Evolutionary conservation across 92 coral and sea anemone genomes (phyloP).

Genomic region (Bergia sp.): DNA sequence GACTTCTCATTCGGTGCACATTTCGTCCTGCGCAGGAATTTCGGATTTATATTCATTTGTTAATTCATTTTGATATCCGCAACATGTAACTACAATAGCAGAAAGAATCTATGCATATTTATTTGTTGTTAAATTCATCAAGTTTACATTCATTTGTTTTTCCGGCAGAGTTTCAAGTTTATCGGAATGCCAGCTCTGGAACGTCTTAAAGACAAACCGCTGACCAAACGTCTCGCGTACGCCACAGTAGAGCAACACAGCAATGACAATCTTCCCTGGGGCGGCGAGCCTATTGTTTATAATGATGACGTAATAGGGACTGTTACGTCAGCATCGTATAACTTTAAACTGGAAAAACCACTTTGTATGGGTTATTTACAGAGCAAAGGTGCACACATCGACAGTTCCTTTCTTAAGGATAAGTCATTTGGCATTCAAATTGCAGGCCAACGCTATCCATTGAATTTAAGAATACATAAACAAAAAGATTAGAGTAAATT

Average conservation of each 20-base stretch:
- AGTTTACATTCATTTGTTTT: not conserved
- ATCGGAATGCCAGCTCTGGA: slow-evolving; percentile 33
- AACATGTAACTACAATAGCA: too few species aligned
- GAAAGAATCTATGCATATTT: too few species aligned
- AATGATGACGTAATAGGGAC: slow-evolving; percentile 71
- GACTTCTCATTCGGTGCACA: too few species aligned
- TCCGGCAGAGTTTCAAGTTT: slow-evolving; percentile 24
- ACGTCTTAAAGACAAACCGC: slow-evolving; percentile 13
- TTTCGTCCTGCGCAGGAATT: too few species aligned
- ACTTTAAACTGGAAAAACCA: slow-evolving; percentile 66
- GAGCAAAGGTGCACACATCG: not conserved
- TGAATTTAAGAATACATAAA: not conserved
- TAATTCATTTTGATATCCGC: too few species aligned
- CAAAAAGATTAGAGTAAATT: not conserved
- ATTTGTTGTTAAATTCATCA: not conserved
- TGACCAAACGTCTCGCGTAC: slow-evolving; percentile 63
- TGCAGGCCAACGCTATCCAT: slow-evolving; percentile 30
- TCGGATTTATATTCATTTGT: too few species aligned
- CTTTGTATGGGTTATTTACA: slow-evolving; percentile 63
- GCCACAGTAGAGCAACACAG: slow-evolving; percentile 68
- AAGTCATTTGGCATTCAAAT: not conserved
- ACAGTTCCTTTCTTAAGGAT: not conserved
- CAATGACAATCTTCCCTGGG: slow-evolving; percentile 83
- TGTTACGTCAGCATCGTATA: slow-evolving; percentile 73
- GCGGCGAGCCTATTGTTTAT: slow-evolving; percentile 81